Evolutionary conservation across 1,140 invertebrate species (phyloP).

Genomic region (Pseudomyrmex flavicornis): DNA sequence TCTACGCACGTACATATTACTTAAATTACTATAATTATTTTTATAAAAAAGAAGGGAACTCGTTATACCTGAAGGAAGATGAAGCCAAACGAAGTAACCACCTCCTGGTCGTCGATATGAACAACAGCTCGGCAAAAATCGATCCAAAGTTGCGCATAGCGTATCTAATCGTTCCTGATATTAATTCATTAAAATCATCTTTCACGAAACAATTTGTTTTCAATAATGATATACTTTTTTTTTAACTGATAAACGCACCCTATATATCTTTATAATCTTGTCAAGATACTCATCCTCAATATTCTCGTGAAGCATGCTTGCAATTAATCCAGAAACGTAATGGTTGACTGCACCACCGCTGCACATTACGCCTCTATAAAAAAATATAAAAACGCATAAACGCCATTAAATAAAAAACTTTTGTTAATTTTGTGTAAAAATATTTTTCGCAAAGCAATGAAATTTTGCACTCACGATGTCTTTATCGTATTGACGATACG

Average conservation of each 20-base stretch:
- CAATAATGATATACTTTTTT: too few relatives aligned
- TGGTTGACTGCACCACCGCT: constrained; percentile 88
- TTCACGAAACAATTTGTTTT: too few relatives aligned
- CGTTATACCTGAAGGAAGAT: constrained; percentile 79
- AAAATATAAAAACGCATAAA: constrained; percentile 27
- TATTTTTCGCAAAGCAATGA: too few relatives aligned
- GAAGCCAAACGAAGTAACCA: constrained; percentile 88
- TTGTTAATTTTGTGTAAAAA: background rate
- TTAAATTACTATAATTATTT: constrained; percentile 10
- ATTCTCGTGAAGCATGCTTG: constrained; percentile 85
- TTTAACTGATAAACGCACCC: constrained; percentile 68
- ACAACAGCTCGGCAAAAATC: constrained; percentile 83
- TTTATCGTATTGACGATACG: constrained; percentile 82
- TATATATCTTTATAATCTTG: constrained; percentile 82
- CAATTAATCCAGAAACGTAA: constrained; percentile 86
- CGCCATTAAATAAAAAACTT: too few relatives aligned
- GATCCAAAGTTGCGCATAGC: constrained; percentile 80
- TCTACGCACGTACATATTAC: background rate
- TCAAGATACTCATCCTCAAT: constrained; percentile 85
- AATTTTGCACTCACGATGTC: constrained; percentile 77
- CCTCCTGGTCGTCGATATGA: constrained; percentile 83
- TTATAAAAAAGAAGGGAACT: background rate
- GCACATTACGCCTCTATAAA: constrained; percentile 84
- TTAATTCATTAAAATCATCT: background rate
- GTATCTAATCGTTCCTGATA: constrained; percentile 83